A percentile compares a stretch with the other conserved stretches of the same genome.
These are phyloP conservation scores for Trachelus tabidus DNA, from an alignment of 2,888 invertebrate genomes.

Conservation along the genomic window DNA sequence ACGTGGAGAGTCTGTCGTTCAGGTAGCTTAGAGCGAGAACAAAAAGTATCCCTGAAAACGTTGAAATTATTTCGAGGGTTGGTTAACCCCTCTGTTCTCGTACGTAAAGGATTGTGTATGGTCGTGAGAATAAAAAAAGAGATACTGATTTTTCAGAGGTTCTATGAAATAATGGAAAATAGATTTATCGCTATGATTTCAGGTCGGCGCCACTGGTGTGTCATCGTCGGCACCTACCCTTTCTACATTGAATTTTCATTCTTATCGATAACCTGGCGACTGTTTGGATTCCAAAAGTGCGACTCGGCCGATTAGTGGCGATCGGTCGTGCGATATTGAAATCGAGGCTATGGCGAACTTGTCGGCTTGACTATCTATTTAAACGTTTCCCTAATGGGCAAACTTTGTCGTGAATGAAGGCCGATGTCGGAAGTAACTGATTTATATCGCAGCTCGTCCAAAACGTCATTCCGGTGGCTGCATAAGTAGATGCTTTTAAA, in stretches of 20 bases:
- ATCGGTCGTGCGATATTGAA: slow-evolving; percentile 5
- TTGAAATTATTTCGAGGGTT: neutral
- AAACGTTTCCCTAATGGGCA: slow-evolving; percentile 5
- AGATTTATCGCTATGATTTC: neutral
- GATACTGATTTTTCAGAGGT: neutral
- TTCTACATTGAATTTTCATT: neutral
- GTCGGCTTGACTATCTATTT: neutral
- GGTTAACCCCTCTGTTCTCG: neutral
- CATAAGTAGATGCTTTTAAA: slow-evolving; percentile 10
- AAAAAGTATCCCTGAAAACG: neutral
- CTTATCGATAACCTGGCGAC: neutral
- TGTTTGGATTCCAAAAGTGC: neutral
- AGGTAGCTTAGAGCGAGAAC: neutral
- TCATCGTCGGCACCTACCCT: neutral
- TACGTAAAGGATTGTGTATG: neutral
- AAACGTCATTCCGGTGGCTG: slow-evolving; percentile 9
- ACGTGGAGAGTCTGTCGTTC: neutral
- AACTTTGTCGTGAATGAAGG: slow-evolving; percentile 5
- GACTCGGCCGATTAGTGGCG: neutral
- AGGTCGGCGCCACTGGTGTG: neutral
- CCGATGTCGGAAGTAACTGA: slow-evolving; percentile 22
- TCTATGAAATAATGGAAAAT: neutral
- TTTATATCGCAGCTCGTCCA: slow-evolving; percentile 23
- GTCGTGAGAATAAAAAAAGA: neutral
- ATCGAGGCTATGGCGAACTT: neutral